Evolutionary conservation across 53 echinoderm and acorn worm genomes (phyloP).

Genomic region (Luidia sarsii): DNA sequence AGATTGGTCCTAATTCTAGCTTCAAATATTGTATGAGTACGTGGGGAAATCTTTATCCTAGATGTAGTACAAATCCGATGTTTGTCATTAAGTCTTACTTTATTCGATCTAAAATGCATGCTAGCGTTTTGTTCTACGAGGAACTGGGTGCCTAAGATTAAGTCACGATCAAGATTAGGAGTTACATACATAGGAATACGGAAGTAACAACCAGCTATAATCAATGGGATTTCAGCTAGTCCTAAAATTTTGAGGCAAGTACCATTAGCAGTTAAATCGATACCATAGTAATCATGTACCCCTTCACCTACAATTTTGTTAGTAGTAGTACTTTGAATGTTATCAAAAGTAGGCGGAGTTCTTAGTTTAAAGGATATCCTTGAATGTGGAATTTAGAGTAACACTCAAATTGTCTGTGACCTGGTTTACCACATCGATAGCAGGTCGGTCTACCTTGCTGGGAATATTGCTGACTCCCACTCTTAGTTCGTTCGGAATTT

Average conservation of each 20-base stretch:
- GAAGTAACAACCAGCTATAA: background rate
- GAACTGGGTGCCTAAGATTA: constrained; percentile 12
- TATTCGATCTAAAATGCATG: constrained; percentile 4
- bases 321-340: background rate
- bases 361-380: constrained; percentile 22
- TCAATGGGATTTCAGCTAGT: constrained; percentile 12
- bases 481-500: background rate
- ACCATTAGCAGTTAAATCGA: constrained; percentile 7
- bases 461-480: background rate
- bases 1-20: background rate
- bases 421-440: constrained; percentile 25
- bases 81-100: background rate
- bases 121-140: constrained; percentile 1
- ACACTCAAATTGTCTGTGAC: constrained; percentile 19
- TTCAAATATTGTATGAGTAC: constrained; percentile 10
- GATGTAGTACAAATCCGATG: background rate
- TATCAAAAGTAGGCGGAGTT: constrained; percentile 2
- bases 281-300: background rate
- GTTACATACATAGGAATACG: background rate
- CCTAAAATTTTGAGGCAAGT: constrained; percentile 9
- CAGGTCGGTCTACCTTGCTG: background rate
- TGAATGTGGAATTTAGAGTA: constrained; percentile 15
- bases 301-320: constrained; percentile 11
- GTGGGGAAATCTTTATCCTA: background rate
- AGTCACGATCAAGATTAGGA: background rate